Base-by-base conservation (phyloP, 2,113 vertebrate genomes). In the Otis tarda region DNA sequence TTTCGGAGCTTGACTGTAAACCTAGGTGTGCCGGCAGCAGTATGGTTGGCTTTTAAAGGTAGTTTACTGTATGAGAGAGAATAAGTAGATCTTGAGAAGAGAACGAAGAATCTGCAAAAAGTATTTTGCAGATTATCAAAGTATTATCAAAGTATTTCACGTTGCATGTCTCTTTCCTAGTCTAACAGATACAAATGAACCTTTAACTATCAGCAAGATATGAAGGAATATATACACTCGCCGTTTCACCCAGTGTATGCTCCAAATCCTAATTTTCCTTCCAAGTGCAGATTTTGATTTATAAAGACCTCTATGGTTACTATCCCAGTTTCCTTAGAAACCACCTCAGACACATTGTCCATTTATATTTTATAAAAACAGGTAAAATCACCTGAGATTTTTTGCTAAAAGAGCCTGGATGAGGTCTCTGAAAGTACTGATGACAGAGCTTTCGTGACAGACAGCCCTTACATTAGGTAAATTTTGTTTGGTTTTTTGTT, bases 291-390 rank as follows among this genome's bases (percentile, higher is more conserved):
- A 71, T 84, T 93, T 93, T 82, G 17, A 67, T 87, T 87, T 93
- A 57, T 33, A 59, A 93, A 89, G 37, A 39, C 10, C 43, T 70
- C 60, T 67, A 17, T 67, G n/a, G 39, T 71, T 94, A 31, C 30
- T 80, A 5, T 55, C 19, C 70, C 79, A 28, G 60, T 91, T 89
- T 75, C 81, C 81, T 87, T 95, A 93, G 81, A 87, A 94, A 93
- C 20, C 14, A 64, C 53, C 25, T 79, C 73, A 91, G 35, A 47
- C 4, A 55, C 5, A 12, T 33, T 57, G 30, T 80, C 21, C 13
- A 56, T 56, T 53, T 88, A 49, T 50, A 14, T 57, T 90, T 83
- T 83, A 24, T 35, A 33, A 83, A 30, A 84, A 50, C 35, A 83
- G n/a, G 11, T 39, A 31, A 70, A 81, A 91, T 67, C 21, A 73